These are phyloP conservation scores for Rhegmatorhina hoffmannsi DNA, from an alignment of 2,113 vertebrate species.

Conservation along the genomic window DNA sequence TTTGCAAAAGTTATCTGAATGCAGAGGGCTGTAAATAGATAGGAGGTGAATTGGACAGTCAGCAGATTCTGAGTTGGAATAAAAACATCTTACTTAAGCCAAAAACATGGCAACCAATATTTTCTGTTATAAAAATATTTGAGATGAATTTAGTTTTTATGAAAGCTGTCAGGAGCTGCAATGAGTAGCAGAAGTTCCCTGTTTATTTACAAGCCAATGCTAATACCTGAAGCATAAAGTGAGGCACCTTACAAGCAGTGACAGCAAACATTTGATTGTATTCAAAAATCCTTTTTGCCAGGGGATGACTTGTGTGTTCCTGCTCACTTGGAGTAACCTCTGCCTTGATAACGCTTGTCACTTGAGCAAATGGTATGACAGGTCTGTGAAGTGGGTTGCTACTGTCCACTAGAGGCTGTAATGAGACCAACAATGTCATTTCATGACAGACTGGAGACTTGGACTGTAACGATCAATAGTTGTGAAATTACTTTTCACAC, in stretches of 20 bases:
- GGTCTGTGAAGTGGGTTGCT: conserved; percentile 62
- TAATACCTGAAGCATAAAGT: conserved; percentile 35
- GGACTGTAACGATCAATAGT: conserved; percentile 33
- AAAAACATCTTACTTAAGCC: conserved; percentile 71
- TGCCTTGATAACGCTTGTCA: conserved; percentile 30
- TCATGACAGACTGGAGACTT: conserved; percentile 32
- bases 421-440: conserved; percentile 78
- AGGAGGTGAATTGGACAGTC: conserved; percentile 75
- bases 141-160: conserved; percentile 64
- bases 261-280: background rate
- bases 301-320: background rate
- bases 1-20: conserved; percentile 54
- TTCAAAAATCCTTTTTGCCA: background rate
- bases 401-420: conserved; percentile 83
- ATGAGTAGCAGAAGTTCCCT: conserved; percentile 52
- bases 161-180: conserved; percentile 72
- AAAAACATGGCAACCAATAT: conserved; percentile 76
- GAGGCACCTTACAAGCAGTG: background rate
- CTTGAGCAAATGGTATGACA: background rate
- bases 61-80: conserved; percentile 72
- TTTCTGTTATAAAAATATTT: conserved; percentile 80
- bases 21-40: conserved; percentile 72
- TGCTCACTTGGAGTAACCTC: background rate
- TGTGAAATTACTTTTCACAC: conserved; percentile 43
- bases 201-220: conserved; percentile 54